Evolutionary conservation across 1,140 invertebrate genomes (phyloP).

Genomic region (Galleria mellonella): DNA sequence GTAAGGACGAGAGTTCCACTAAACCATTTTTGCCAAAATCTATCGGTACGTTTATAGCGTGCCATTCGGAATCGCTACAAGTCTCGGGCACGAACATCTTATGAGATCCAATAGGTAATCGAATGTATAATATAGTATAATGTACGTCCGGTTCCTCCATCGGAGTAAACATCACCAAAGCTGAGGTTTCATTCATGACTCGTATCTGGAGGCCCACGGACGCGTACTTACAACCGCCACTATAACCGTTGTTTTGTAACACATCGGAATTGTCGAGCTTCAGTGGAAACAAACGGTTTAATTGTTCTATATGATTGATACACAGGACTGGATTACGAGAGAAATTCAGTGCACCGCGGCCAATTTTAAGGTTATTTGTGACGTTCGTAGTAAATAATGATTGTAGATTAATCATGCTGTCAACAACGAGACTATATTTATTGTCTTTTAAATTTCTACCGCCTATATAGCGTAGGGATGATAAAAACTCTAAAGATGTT

Average conservation of each 20-base stretch:
- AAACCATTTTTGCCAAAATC: constrained; percentile 10
- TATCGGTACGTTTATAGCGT: constrained; percentile 28
- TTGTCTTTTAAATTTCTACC: constrained; percentile 47
- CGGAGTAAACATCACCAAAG: constrained; percentile 30
- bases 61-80: constrained; percentile 56
- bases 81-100: constrained; percentile 39
- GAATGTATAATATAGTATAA: constrained; percentile 48
- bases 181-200: constrained; percentile 39
- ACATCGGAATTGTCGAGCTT: constrained; percentile 32
- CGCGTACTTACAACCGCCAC: constrained; percentile 38
- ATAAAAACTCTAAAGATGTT: constrained; percentile 88
- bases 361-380: constrained; percentile 72
- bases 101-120: constrained; percentile 25
- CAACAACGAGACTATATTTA: constrained; percentile 82
- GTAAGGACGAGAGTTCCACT: constrained; percentile 28
- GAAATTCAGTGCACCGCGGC: constrained; percentile 79
- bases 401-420: constrained; percentile 82
- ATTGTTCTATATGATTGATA: constrained; percentile 76
- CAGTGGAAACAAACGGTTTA: constrained; percentile 57
- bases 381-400: constrained; percentile 75
- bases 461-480: constrained; percentile 69
- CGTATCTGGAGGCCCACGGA: constrained; percentile 29
- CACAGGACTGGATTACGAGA: constrained; percentile 87
- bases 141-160: constrained; percentile 17
- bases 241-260: constrained; percentile 44